A percentile compares a stretch with the other conserved stretches of the same genome.
These are phyloP conservation scores for Spermophilus dauricus DNA, from an alignment of 2,113 vertebrate genomes.

Conservation along the genomic window DNA sequence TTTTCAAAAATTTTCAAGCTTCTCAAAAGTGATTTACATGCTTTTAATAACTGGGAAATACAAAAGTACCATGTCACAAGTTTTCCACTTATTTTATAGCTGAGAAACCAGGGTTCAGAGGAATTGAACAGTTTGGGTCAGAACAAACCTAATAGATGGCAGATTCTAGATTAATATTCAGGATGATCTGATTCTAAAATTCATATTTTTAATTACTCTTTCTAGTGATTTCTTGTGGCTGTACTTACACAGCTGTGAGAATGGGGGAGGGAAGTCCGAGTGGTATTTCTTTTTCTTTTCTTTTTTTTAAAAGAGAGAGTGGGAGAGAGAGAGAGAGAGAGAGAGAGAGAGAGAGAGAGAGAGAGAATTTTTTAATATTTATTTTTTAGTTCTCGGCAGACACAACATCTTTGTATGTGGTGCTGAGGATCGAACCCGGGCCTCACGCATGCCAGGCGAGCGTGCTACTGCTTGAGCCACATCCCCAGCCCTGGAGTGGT, in stretches of 20 bases:
- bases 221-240: background rate
- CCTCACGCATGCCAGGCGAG: no score
- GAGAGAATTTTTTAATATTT: no score
- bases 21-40: background rate
- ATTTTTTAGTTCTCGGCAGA: no score
- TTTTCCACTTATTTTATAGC: background rate
- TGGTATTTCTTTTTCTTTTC: background rate
- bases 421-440: no score
- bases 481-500: no score
- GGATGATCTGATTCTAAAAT: background rate
- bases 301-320: no score
- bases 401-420: no score
- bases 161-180: background rate
- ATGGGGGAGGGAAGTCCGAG: background rate
- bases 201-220: background rate
- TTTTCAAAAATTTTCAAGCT: conserved; percentile 21
- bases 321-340: no score
- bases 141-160: background rate
- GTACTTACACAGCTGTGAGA: background rate
- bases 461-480: no score
- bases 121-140: background rate
- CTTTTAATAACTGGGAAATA: background rate
- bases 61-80: background rate
- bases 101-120: background rate
- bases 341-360: no score